Evolutionary conservation across 2,888 invertebrate species (phyloP).

Genomic region (Drosophila picticornis): DNA sequence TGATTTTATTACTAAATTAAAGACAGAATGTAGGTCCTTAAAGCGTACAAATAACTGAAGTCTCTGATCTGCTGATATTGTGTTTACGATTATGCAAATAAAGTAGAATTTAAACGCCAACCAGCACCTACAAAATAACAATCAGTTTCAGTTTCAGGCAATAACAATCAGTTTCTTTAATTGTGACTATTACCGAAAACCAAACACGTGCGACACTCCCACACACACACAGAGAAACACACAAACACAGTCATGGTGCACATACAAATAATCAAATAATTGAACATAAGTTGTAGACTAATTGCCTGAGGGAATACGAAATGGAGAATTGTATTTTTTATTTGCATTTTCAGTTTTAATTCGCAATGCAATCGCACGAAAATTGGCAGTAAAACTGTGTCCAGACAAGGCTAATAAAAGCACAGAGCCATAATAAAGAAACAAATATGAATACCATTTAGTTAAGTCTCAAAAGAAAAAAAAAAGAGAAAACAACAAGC

Average conservation of each 20-base stretch:
- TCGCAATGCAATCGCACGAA: conserved; percentile 20
- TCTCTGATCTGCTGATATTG: conserved; percentile 6
- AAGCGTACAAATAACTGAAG: background rate
- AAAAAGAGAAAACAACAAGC: conserved; percentile 11
- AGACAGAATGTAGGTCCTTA: background rate
- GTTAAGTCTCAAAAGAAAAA: conserved; percentile 2
- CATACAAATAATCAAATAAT: conserved; percentile 64
- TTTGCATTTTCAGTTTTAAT: conserved; percentile 41
- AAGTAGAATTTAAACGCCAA: conserved; percentile 27
- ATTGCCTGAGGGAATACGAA: conserved; percentile 64
- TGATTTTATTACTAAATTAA: background rate
- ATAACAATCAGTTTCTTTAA: conserved; percentile 51
- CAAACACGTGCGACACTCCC: background rate
- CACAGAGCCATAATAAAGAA: conserved; percentile 8
- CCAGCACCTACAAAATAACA: conserved; percentile 43
- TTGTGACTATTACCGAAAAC: conserved; percentile 8
- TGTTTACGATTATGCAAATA: conserved; percentile 61
- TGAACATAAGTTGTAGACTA: conserved; percentile 63
- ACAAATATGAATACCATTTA: conserved; percentile 36
- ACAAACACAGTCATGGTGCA: conserved; percentile 24
- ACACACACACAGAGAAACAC: conserved; percentile 12
- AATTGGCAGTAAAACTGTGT: conserved; percentile 16
- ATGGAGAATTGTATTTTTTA: conserved; percentile 31
- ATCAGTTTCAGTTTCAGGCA: conserved; percentile 41
- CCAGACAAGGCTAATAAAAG: conserved; percentile 16